These are phyloP conservation scores for Macrosteles quadrilineatus DNA, from an alignment of 1,140 invertebrate genomes.

Conservation along the genomic window DNA sequence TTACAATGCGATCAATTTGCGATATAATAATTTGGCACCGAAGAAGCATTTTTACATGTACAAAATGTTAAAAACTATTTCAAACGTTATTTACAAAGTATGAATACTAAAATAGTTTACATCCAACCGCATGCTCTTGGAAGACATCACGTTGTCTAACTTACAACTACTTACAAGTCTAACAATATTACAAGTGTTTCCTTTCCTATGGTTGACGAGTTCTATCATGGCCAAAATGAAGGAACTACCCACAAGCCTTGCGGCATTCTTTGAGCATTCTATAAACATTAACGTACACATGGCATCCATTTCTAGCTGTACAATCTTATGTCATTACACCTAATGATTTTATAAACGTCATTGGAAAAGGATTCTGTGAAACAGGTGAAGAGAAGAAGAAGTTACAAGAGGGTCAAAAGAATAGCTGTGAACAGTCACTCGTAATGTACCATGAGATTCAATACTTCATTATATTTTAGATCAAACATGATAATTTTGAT, in stretches of 20 bases:
- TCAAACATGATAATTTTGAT: too few relatives aligned
- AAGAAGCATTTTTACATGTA: neutral
- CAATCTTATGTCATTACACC: too few relatives aligned
- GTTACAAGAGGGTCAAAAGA: too few relatives aligned
- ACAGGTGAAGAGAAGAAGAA: too few relatives aligned
- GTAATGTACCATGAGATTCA: too few relatives aligned
- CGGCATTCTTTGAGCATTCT: neutral
- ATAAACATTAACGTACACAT: neutral
- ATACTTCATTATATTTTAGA: too few relatives aligned
- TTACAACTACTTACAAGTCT: constrained; percentile 7
- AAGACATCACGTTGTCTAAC: neutral
- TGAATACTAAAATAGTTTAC: neutral
- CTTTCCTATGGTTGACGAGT: neutral
- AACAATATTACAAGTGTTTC: neutral
- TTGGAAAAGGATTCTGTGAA: too few relatives aligned
- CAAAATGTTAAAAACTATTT: neutral
- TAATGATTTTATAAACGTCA: too few relatives aligned
- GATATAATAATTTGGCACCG: constrained; percentile 10
- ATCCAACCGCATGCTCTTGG: neutral
- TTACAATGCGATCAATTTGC: too few relatives aligned
- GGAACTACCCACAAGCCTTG: neutral
- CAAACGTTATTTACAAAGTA: neutral
- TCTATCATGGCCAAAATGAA: neutral
- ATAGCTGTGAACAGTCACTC: too few relatives aligned
- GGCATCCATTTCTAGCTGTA: neutral